These are phyloP conservation scores for Benitochromis conjunctus DNA, from an alignment of 2,113 vertebrate species.

Conservation along the genomic window DNA sequence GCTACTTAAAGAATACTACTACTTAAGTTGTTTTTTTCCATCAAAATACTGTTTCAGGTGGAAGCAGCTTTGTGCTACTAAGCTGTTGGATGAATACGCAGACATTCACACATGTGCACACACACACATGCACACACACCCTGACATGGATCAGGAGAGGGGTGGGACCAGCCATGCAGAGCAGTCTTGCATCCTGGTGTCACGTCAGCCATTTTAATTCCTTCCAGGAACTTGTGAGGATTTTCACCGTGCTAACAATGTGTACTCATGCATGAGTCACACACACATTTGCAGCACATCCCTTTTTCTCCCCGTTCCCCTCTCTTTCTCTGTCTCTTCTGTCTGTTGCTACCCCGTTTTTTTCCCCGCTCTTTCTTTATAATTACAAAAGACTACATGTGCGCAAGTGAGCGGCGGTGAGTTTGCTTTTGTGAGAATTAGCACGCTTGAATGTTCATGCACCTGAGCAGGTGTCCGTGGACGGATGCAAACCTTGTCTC, in stretches of 20 bases:
- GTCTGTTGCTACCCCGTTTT: not conserved
- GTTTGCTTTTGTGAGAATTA: not conserved
- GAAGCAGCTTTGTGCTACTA: not conserved
- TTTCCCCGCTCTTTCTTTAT: not conserved
- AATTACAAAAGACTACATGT: accelerated
- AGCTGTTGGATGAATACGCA: not conserved
- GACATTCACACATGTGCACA: not conserved
- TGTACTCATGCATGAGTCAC: constrained; percentile 72
- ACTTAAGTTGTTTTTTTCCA: not conserved
- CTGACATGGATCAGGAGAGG: constrained; percentile 24
- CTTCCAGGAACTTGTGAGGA: constrained; percentile 73
- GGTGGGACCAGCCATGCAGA: constrained; percentile 50
- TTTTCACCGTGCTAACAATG: constrained; percentile 69
- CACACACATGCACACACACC: constrained; percentile 17
- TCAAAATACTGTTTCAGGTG: not conserved
- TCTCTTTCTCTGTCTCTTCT: not conserved
- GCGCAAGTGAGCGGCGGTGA: not conserved
- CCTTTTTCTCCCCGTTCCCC: not conserved
- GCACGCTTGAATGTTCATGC: not conserved
- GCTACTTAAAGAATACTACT: not conserved
- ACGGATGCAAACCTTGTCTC: not conserved
- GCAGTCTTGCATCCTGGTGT: constrained; percentile 73
- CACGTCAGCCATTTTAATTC: constrained; percentile 67
- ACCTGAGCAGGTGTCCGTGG: not conserved
- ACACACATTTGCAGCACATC: not conserved